Conservation (phyloP, 2,888 invertebrate species). For the Patella caerulea region DNA sequence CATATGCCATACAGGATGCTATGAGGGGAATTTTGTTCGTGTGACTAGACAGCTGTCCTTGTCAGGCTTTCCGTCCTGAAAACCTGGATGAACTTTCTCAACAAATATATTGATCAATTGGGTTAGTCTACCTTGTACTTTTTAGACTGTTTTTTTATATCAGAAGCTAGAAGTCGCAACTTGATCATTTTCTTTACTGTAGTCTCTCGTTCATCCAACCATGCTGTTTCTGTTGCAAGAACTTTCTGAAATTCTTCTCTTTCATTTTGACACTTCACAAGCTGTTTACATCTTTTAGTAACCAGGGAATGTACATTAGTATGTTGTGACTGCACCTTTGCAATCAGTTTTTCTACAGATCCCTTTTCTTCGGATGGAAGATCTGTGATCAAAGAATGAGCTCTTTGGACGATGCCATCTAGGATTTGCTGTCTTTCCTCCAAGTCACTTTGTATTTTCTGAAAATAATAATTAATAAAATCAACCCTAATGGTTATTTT, state of each 20-base stretch:
- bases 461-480: background rate
- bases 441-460: conserved; percentile 78
- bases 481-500: too few relatives aligned
- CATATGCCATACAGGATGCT: too few relatives aligned
- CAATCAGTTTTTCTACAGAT: conserved; percentile 82
- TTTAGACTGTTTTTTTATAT: conserved; percentile 86
- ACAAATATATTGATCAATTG: too few relatives aligned
- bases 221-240: conserved; percentile 83
- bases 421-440: conserved; percentile 87
- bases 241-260: conserved; percentile 84
- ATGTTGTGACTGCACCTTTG: conserved; percentile 82
- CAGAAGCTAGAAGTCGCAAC: conserved; percentile 78
- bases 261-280: conserved; percentile 77
- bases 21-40: too few relatives aligned
- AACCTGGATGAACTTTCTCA: too few relatives aligned
- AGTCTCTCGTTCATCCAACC: conserved; percentile 80
- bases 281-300: conserved; percentile 75
- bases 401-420: conserved; percentile 75
- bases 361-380: conserved; percentile 88
- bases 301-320: conserved; percentile 78
- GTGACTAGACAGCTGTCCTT: too few relatives aligned
- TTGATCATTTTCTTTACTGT: conserved; percentile 44
- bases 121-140: conserved; percentile 78
- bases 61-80: too few relatives aligned
- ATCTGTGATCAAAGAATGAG: conserved; percentile 49